Conservation (phyloP, 2,113 vertebrate genomes). For the Climacteris rufus region DNA sequence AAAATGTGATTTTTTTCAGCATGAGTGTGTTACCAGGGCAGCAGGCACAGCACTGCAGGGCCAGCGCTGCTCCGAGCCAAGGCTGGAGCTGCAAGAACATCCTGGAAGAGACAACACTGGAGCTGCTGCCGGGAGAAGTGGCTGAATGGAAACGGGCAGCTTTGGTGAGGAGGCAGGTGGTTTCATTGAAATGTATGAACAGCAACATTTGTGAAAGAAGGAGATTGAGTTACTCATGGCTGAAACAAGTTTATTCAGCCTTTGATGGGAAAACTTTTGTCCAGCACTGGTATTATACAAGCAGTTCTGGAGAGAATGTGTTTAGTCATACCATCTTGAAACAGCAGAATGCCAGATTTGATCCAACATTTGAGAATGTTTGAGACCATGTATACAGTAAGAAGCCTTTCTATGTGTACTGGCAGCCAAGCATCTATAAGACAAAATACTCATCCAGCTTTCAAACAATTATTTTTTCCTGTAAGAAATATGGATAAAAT, state of each 20-base stretch:
- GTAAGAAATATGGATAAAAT: not conserved
- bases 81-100: not conserved
- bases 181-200: not conserved
- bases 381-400: not conserved
- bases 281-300: not conserved
- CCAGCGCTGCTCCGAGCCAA: not conserved
- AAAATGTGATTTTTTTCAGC: not conserved
- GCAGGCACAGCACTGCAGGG: not conserved
- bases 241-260: conserved; percentile 18
- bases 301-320: not conserved
- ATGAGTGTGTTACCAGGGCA: not conserved
- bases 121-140: not conserved
- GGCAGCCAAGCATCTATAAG: not conserved
- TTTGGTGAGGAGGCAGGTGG: not conserved
- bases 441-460: not conserved
- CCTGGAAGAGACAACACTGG: not conserved
- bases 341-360: not conserved
- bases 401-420: not conserved
- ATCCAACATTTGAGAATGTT: not conserved
- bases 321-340: not conserved
- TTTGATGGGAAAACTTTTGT: conserved; percentile 8
- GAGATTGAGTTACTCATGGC: not conserved
- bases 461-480: not conserved
- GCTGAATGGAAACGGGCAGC: not conserved
- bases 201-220: not conserved